Base-by-base conservation (phyloP, 1,140 invertebrate genomes). In the Ceratina australensis region DNA sequence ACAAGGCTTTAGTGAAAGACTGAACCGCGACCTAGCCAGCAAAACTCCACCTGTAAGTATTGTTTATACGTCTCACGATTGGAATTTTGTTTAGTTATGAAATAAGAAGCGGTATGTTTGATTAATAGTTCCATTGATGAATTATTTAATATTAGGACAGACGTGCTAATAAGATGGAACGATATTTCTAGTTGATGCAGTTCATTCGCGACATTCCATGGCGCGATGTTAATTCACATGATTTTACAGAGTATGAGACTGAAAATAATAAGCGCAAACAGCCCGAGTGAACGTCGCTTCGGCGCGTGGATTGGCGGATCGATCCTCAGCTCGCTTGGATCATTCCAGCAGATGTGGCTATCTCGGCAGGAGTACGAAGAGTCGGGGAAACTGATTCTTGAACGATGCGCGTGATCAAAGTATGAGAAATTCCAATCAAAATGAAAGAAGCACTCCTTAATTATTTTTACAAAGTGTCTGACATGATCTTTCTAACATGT, bases 291-390 rank as follows among this genome's bases (percentile, higher is more conserved):
- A 92, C 91, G 98, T 63, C 93, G 97, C 52, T 99, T 97, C 92
- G 97, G 97, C 28, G 96, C 98, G 10, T 99, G 98, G 98, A 98
- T 99, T 76, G 98, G 98, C 57, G 98, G 98, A 0, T 99, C 98
- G 0, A 99, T 99, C 81, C 92, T 99, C 28, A 98, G 97, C 0
- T 99, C 98, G 0, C 95, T 99, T 79, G 98, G 98, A 33, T 97
- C 98, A 12, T 99, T 99, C 93, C 98, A 99, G 89, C 98, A 99
- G 92, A 98, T 99, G 97, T 99, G 98, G 98, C 96, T 99, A 76
- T 98, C 97, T 0, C 98, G 97, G 84, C 97, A 98, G 90, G 98
- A 99, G 90, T 99, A 99, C 92, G 98, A 99, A 86, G 98, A 99
- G 89, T 96, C 95, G 1, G 98, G 98, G 3, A 98, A 98, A 87